Evolutionary conservation across 2,797 vertebrate genomes (phyloP), one percentile per base, ranked within the genome.

Genomic region (Enteromius argenteus): DNA sequence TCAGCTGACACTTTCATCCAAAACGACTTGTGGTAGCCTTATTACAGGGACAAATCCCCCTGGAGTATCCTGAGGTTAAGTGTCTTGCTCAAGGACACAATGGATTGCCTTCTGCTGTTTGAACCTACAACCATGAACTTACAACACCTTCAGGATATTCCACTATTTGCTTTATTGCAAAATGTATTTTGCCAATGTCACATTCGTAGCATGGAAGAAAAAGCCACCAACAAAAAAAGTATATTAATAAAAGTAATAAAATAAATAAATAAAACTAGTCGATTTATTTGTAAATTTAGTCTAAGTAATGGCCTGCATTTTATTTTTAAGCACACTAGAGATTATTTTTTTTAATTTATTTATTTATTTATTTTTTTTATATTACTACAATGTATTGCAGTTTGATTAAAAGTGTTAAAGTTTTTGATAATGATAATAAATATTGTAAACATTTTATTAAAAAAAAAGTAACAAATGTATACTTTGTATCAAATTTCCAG

Each of bases 31-130:
- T 39, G 11, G 3, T 66, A 79, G 23, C 11, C 13, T 81, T 72
- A 46, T 73, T 73, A 62, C 23, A 17, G 73, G 11, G 62, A 49
- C 11, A 68, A 42, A 56, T 62, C 69, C 23, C 60, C 75, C 76
- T 32, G 76, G 39, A 32, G 73, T n/a, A 27, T 79, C 42, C 60
- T 49, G 27, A 19, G 64, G 73, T n/a, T 69, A 75, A 82, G 62
- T 42, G 49, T 68, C 49, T 77, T 27, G 8, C 49, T 58, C 81
- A 83, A 77, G 81, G 73, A 77, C 81, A 58, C 62, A 6, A 58
- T n/a, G 49, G 21, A 30, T 49, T 49, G 56, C 42, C 69, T 46
- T 49, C 17, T 73, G 56, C 42, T 74, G 27, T 64, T 73, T 49
- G 69, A 73, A 76, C 49, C 62, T 44, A 39, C 71, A 67, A 8